Percentiles rank a stretch among this genome's conserved stretches.
These are phyloP conservation scores for Sitophilus oryzae DNA, from an alignment of 1,140 invertebrate species.

Conservation along the genomic window DNA sequence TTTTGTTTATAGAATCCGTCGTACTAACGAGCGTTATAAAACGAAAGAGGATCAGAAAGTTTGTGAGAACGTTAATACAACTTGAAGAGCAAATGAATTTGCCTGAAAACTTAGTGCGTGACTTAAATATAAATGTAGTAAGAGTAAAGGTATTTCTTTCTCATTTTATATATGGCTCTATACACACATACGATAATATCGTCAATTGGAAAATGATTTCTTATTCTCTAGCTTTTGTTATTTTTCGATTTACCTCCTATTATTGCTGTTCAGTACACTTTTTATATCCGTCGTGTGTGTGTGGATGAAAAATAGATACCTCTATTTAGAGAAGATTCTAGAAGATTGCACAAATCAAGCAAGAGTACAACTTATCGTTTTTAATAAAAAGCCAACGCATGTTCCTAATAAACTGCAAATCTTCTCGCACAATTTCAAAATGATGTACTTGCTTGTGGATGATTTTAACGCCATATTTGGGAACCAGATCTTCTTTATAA, in stretches of 20 bases:
- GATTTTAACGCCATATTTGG: constrained; percentile 12
- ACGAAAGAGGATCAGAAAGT: background rate
- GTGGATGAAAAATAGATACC: constrained; percentile 15
- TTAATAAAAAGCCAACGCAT: background rate
- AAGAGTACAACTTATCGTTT: background rate
- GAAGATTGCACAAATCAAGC: background rate
- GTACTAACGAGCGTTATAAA: constrained; percentile 6
- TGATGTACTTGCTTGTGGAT: constrained; percentile 9
- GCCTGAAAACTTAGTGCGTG: no score
- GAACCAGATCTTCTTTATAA: constrained; percentile 7
- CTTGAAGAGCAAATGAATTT: no score
- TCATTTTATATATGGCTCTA: constrained; percentile 3
- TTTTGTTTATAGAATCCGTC: constrained; percentile 7
- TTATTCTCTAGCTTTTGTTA: constrained; percentile 17
- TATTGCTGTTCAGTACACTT: constrained; percentile 15
- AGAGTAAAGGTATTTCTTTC: constrained; percentile 3
- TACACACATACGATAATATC: constrained; percentile 12
- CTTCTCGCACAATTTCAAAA: constrained; percentile 10
- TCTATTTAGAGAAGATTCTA: constrained; percentile 4
- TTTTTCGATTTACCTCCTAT: constrained; percentile 17
- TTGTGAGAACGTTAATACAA: background rate
- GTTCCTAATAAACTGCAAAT: constrained; percentile 3
- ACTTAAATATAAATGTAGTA: no score
- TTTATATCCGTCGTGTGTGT: constrained; percentile 9
- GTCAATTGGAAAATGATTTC: constrained; percentile 7